Base-by-base conservation (phyloP, 2,888 invertebrate species). In the Volucella bombylans region DNA sequence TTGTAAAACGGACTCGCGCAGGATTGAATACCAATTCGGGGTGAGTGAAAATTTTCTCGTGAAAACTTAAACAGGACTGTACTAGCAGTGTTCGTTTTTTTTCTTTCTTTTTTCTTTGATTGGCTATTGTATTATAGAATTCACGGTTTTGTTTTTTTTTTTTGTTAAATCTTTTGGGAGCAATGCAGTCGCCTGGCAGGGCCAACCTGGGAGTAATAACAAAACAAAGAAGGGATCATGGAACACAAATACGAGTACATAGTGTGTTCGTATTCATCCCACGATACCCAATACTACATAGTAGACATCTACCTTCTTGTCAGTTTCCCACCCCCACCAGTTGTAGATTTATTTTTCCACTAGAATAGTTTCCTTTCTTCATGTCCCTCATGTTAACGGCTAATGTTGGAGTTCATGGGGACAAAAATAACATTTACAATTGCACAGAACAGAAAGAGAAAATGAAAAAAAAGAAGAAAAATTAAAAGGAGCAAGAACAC, bases 401-500 rank as follows among this genome's bases (percentile, higher is more conserved):
- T 83, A 83, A 83, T 83, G 83, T 83, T 83, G 38, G 79, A 83
- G 79, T 83, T 83, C 79, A 83, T 73, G 61, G 83, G 73, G 65
- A 79, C 74, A 61, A 55, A 65, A 74, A 74, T 69, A 79, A 59
- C 83, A 83, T 79, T 79, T 79, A 79, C 83, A 79, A 65, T 74
- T 79, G 47, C 43, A 68, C 39, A 12, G n/a, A 50, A 65, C 18
- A 69, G 23, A 54, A 61, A 45, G 52, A 49, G 64, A n/a, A n/a
- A n/a, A n/a, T n/a, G n/a, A 18, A 59, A 57, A 23, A 62, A 69
- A 54, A 14, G 11, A 8, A 50, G 14, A 59, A 49, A 18, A 12
- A 14, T n/a, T 38, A 55, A 23, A 2, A 18, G 11, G 12, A 18
- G 54, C 23, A 23, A 23, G 31, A 12, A 6, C 18, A 31, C 11